Base-by-base conservation (phyloP, 2,797 vertebrate species). In the Gymnothorax reevesii region DNA sequence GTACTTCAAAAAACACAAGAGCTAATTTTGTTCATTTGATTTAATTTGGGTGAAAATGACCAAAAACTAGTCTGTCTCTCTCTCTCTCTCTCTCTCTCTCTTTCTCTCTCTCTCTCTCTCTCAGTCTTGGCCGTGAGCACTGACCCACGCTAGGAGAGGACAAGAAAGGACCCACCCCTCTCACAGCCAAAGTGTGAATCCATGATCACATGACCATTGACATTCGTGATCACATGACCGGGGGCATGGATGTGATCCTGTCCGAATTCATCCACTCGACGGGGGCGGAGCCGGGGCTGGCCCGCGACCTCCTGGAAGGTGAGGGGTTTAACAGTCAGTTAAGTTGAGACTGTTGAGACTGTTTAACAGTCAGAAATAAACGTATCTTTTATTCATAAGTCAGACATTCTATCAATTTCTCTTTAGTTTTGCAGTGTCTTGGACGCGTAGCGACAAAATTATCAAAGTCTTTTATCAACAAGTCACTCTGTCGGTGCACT, bases 231-330 rank as follows among this genome's bases (percentile, higher is more conserved):
- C 96, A 95, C 97, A 96, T 97, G 96, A 96, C 97, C 95, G 95
- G 92, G 96, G 98, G 97, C 95, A 99, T 99, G 98, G 98, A 99
- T 95, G 94, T 97, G 92, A 97, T 99, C 95, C 97, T 99, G 91
- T 99, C 98, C 82, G 97, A 98, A 94, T 99, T 99, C 96, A 98
- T 99, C 91, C 97, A 97, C 96, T 98, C 98, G 69, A 99, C 98
- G 57, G 98, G 98, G 95, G 98, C 98, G 85, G 98, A 99, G 95
- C 98, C 98, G 0, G 98, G 98, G 87, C 94, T 99, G 95, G 98
- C 98, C 90, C 96, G 98, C 93, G 98, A 99, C 90, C 95, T 99
- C 90, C 96, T 99, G 0, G 98, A 99, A 95, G 98, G 98, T 99
- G 91, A 95, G 93, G 13, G 12, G 13, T 15, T 3, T 27, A 20